These are phyloP conservation scores for Phaetusa simplex DNA, from an alignment of 2,113 vertebrate genomes.

Conservation along the genomic window DNA sequence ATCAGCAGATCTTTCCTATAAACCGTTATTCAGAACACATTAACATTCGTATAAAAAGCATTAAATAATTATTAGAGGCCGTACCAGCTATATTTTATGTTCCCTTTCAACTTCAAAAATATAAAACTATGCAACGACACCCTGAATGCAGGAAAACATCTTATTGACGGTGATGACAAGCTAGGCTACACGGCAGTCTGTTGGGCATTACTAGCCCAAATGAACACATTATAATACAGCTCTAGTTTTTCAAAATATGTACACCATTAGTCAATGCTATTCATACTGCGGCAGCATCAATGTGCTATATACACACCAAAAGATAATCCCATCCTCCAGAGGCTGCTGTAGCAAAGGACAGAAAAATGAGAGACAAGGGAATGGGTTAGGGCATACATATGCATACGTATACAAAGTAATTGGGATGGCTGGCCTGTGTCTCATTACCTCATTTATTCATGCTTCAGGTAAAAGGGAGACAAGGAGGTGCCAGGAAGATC, in stretches of 20 bases:
- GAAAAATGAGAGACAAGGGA: neutral
- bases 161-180: neutral
- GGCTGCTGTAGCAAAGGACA: neutral
- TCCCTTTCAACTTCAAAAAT: neutral
- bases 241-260: neutral
- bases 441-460: constrained; percentile 4
- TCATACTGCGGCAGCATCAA: neutral
- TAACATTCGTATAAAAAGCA: neutral
- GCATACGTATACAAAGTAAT: neutral
- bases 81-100: neutral
- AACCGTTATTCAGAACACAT: neutral
- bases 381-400: neutral
- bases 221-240: neutral
- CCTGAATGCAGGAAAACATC: neutral
- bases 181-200: neutral
- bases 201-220: neutral
- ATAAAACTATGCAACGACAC: neutral
- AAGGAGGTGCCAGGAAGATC: neutral
- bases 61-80: neutral
- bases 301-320: neutral
- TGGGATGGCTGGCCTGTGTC: neutral
- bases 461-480: neutral
- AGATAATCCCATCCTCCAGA: constrained; percentile 25
- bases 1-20: neutral
- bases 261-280: neutral